Conservation (phyloP, 2,113 vertebrate genomes). For the Cyprinus carpio region DNA sequence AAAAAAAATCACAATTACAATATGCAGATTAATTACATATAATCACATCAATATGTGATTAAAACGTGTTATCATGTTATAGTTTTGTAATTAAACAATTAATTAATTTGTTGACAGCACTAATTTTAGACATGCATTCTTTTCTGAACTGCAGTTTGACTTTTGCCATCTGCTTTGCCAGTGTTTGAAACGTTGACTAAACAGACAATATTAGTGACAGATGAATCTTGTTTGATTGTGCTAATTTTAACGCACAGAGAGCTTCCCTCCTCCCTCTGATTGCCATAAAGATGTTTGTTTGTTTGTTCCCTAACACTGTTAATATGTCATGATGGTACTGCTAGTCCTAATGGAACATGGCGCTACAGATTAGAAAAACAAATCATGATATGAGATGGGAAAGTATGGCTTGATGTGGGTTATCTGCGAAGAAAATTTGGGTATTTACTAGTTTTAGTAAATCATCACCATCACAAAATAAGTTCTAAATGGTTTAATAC, state of each 20-base stretch:
- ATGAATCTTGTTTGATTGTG: slow-evolving; percentile 17
- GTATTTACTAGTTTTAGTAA: not conserved
- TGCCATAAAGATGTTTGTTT: slow-evolving; percentile 5
- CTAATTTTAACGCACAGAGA: slow-evolving; percentile 5
- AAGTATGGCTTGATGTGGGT: not conserved
- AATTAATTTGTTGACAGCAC: not conserved
- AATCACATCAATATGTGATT: not conserved
- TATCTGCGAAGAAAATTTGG: not conserved
- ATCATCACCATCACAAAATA: not conserved
- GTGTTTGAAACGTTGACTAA: slow-evolving; percentile 13
- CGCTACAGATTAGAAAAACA: not conserved
- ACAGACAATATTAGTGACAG: slow-evolving; percentile 5
- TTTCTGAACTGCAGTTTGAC: not conserved
- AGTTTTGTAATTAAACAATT: not conserved
- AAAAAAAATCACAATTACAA: not conserved
- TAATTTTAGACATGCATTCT: not conserved
- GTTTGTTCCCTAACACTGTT: not conserved
- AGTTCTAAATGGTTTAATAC: not conserved
- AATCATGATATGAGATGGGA: not conserved
- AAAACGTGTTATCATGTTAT: not conserved
- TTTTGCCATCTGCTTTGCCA: not conserved
- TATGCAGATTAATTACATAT: not conserved
- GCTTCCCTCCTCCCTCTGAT: slow-evolving; percentile 2
- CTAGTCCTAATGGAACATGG: slow-evolving; percentile 4
- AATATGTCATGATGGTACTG: slow-evolving; percentile 16